Conservation (phyloP, 2,113 vertebrate genomes). For the Corapipo altera region DNA sequence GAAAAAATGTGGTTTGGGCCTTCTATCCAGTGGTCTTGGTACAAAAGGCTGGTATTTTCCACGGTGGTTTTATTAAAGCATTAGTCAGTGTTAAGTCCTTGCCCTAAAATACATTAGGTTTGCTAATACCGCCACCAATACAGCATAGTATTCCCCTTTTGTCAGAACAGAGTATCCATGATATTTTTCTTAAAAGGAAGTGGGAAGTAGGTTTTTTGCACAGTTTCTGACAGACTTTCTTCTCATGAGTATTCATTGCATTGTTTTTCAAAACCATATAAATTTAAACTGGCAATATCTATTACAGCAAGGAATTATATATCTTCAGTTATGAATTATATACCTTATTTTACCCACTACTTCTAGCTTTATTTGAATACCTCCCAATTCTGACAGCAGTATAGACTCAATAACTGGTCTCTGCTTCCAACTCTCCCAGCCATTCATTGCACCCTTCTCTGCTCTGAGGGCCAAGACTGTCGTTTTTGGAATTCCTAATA, state of each 20-base stretch:
- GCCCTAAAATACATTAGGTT: not conserved
- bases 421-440: not conserved
- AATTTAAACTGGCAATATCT: not conserved
- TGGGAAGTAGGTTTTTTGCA: not conserved
- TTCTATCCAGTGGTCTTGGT: not conserved
- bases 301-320: not conserved
- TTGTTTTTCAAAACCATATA: not conserved
- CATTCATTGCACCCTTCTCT: not conserved
- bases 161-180: not conserved
- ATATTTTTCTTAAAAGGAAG: not conserved
- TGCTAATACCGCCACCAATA: not conserved
- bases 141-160: not conserved
- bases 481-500: not conserved
- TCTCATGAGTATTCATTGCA: not conserved
- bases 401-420: not conserved
- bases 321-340: not conserved
- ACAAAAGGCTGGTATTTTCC: not conserved
- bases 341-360: not conserved
- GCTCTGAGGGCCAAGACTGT: not conserved
- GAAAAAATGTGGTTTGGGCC: not conserved
- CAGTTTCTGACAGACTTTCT: not conserved
- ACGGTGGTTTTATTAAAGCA: not conserved
- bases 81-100: not conserved
- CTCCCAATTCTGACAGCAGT: not conserved
- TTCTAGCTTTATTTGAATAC: not conserved